phyloP scores from a whole-genome alignment of 2,113 vertebrate species.

The Grammomys surdaster region DNA sequence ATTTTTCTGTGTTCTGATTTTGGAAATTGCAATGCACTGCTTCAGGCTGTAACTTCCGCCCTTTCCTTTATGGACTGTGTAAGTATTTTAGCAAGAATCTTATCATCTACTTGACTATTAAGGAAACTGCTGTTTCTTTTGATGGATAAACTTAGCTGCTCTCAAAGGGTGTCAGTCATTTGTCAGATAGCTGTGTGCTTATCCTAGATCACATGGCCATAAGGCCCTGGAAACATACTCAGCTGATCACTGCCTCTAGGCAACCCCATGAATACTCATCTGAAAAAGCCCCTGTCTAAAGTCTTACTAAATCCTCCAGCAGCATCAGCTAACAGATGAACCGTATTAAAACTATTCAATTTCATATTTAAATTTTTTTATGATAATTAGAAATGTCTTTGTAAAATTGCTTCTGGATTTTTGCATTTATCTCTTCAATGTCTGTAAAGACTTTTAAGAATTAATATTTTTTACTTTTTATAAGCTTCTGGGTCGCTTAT shows the following conservation, averaged over 20 bases:
- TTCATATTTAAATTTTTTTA: no score
- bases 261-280: not conserved
- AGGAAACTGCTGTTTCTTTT: constrained; percentile 32
- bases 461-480: no score
- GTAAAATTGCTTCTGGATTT: no score
- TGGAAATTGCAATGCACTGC: constrained; percentile 10
- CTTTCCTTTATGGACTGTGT: constrained; percentile 54
- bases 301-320: constrained; percentile 22
- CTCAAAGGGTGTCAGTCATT: constrained; percentile 37
- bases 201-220: not conserved
- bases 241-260: not conserved
- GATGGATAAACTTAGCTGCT: constrained; percentile 30
- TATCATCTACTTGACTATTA: not conserved
- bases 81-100: constrained; percentile 53
- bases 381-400: no score
- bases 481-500: no score
- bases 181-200: not conserved
- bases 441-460: no score
- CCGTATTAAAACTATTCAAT: not conserved
- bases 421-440: no score
- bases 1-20: constrained; percentile 70
- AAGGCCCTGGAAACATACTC: not conserved
- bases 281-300: not conserved
- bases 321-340: constrained; percentile 28
- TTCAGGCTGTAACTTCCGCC: constrained; percentile 20